These are phyloP conservation scores for Anodontia alba DNA, from an alignment of 2,888 invertebrate genomes.

Conservation along the genomic window DNA sequence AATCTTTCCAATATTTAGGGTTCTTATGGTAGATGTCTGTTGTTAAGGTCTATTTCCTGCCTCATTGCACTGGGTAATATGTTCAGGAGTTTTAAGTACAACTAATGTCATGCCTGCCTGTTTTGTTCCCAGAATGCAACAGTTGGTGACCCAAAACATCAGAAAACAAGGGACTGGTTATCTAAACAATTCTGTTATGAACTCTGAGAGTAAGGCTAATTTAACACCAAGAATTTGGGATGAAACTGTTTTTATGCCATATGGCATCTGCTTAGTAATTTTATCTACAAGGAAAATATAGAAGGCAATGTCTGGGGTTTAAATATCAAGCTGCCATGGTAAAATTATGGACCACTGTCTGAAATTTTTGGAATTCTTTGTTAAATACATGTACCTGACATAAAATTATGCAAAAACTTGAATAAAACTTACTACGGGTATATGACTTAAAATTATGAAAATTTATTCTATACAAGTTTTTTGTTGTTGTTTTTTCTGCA, in stretches of 20 bases:
- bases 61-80: neutral
- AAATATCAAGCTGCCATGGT: too few species aligned
- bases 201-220: neutral
- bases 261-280: neutral
- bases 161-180: neutral
- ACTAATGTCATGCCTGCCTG: slow-evolving; percentile 6
- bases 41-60: neutral
- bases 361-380: too few species aligned
- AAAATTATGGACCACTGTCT: too few species aligned
- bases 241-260: neutral
- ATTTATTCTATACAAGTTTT: too few species aligned
- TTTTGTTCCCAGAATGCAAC: slow-evolving; percentile 12
- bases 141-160: neutral
- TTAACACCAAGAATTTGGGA: neutral
- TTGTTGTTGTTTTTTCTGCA: too few species aligned
- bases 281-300: neutral
- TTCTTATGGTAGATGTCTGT: neutral
- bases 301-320: too few species aligned
- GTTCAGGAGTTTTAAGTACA: neutral
- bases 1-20: too few species aligned
- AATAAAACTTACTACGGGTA: too few species aligned
- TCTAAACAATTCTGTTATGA: neutral
- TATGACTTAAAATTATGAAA: too few species aligned
- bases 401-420: too few species aligned
- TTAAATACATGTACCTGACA: too few species aligned